phyloP scores from a whole-genome alignment of 2,888 invertebrate species.

The Napeogenes inachia region DNA sequence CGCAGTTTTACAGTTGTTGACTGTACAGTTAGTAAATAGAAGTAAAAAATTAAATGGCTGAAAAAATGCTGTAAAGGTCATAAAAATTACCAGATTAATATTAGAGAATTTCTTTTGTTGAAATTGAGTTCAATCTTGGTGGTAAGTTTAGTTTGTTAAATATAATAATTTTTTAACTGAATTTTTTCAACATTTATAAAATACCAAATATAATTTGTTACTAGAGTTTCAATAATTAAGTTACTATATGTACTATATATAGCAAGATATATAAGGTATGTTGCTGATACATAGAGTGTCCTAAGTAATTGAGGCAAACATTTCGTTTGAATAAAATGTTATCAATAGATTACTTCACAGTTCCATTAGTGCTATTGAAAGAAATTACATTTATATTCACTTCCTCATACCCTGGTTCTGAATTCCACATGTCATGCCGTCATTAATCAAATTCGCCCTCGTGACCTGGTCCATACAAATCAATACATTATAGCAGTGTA shows the following conservation, averaged over 20 bases:
- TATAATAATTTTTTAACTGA: no score
- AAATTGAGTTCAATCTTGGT: no score
- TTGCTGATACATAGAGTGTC: no score
- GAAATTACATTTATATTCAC: slow-evolving; percentile 15
- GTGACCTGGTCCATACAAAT: slow-evolving; percentile 56
- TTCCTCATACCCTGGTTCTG: slow-evolving; percentile 32
- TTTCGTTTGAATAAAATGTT: slow-evolving; percentile 1
- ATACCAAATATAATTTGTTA: no score
- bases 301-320: no score
- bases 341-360: slow-evolving; percentile 13
- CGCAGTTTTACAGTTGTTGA: slow-evolving; percentile 8
- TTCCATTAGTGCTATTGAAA: slow-evolving; percentile 11
- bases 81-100: no score
- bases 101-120: no score
- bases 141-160: no score
- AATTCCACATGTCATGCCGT: slow-evolving; percentile 55
- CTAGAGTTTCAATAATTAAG: no score
- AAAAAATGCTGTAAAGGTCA: not conserved
- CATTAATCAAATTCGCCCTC: slow-evolving; percentile 58
- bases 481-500: slow-evolving; percentile 41
- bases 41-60: not conserved
- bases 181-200: no score
- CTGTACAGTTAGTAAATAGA: not conserved
- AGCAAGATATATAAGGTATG: no score
- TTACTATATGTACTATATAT: no score